Evolutionary conservation across 1,140 invertebrate species (phyloP).

Genomic region (Euura lappo): DNA sequence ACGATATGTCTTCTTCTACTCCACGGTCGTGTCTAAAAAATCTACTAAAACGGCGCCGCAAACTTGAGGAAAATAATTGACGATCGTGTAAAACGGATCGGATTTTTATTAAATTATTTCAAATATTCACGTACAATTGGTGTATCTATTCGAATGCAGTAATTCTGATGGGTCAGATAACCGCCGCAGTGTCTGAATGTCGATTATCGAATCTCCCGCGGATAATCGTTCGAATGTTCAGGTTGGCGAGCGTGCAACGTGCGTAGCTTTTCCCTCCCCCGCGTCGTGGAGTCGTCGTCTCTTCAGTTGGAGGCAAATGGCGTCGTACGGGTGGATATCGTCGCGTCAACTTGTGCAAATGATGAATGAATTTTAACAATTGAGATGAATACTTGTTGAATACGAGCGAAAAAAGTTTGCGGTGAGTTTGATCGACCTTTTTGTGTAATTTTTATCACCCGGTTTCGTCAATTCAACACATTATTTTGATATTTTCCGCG

Average conservation of each 20-base stretch:
- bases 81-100: too few species aligned
- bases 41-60: too few species aligned
- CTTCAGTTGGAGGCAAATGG: constrained; percentile 53
- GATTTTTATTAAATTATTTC: too few species aligned
- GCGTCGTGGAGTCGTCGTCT: background rate
- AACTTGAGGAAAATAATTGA: too few species aligned
- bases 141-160: too few species aligned
- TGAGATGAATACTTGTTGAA: constrained; percentile 43
- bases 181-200: too few species aligned
- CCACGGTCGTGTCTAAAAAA: too few species aligned
- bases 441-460: constrained; percentile 14
- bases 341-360: constrained; percentile 56
- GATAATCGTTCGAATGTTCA: background rate
- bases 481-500: constrained; percentile 25
- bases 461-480: background rate
- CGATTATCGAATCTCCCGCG: background rate
- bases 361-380: constrained; percentile 58
- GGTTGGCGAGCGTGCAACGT: background rate
- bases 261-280: background rate
- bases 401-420: constrained; percentile 34
- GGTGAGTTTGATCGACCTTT: constrained; percentile 42
- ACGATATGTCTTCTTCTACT: too few species aligned
- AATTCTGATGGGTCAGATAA: too few species aligned
- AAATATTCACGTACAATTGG: too few species aligned
- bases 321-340: constrained; percentile 58